These are phyloP conservation scores for Peribatodes rhomboidaria DNA, from an alignment of 2,888 invertebrate genomes.

Conservation along the genomic window DNA sequence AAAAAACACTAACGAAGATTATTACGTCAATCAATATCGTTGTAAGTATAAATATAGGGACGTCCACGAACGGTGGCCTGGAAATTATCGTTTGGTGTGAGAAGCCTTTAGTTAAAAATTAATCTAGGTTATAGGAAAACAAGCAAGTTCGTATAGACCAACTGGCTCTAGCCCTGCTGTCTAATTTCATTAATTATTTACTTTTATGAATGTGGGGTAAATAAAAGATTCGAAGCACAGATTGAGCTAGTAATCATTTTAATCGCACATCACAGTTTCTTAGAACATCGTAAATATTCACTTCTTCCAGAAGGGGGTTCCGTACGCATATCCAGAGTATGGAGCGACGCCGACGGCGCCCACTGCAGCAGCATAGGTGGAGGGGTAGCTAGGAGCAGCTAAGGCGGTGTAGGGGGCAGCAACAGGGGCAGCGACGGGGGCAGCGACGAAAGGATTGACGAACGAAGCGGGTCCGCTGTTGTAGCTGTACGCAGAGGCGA, in stretches of 20 bases:
- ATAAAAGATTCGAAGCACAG: constrained; percentile 1
- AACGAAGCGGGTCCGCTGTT: background rate
- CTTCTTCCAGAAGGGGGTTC: constrained; percentile 28
- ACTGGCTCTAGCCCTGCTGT: no score
- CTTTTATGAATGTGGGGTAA: background rate
- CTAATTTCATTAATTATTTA: background rate
- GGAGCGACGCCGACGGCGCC: constrained; percentile 1
- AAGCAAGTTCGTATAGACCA: no score
- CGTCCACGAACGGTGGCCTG: no score
- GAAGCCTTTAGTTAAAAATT: no score
- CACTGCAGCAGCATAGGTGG: background rate
- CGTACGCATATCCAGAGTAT: constrained; percentile 5
- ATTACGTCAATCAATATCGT: no score
- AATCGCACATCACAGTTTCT: constrained; percentile 15
- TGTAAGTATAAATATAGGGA: no score
- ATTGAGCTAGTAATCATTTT: constrained; percentile 24
- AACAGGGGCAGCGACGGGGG: constrained; percentile 2
- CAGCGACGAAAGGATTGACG: background rate
- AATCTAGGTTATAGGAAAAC: no score
- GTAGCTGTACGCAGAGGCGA: background rate
- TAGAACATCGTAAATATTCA: constrained; percentile 11
- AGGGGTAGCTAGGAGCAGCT: background rate
- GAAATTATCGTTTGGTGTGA: no score
- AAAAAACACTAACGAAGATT: no score
- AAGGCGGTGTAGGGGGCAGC: background rate